phyloP scores from a whole-genome alignment of 2,797 vertebrate genomes.

The Sebastes kiyomatsui region DNA sequence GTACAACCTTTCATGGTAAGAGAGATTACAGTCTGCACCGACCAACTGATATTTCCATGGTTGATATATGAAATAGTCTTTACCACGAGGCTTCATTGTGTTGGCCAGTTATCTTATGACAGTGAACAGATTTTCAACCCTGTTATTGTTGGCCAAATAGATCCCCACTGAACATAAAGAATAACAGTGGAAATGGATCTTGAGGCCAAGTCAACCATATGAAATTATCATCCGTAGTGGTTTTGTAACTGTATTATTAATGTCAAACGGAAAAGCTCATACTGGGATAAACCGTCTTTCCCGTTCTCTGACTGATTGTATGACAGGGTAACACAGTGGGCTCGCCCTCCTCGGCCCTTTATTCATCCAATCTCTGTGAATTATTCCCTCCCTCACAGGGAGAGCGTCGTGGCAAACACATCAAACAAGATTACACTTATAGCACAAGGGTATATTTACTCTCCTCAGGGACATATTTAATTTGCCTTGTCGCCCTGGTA shows the following conservation, averaged over 20 bases:
- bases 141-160: not conserved
- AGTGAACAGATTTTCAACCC: constrained; percentile 7
- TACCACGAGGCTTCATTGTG: not conserved
- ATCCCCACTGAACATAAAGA: constrained; percentile 12
- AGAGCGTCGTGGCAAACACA: constrained; percentile 64
- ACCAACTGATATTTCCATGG: not conserved
- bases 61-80: not conserved
- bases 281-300: constrained; percentile 14
- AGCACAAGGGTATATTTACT: constrained; percentile 79
- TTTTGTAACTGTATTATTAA: constrained; percentile 58
- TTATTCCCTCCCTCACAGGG: constrained; percentile 56
- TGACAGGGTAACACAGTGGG: constrained; percentile 39
- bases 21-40: not conserved
- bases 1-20: not conserved
- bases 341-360: constrained; percentile 29
- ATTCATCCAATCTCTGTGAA: constrained; percentile 52
- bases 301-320: constrained; percentile 36
- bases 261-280: constrained; percentile 43
- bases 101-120: not conserved
- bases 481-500: constrained; percentile 77
- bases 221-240: constrained; percentile 33
- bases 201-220: constrained; percentile 12
- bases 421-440: constrained; percentile 76
- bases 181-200: constrained; percentile 37
- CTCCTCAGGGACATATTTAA: constrained; percentile 71